Evolutionary conservation across 2,797 vertebrate genomes (phyloP).

Genomic region (Melanotaenia nigrans): DNA sequence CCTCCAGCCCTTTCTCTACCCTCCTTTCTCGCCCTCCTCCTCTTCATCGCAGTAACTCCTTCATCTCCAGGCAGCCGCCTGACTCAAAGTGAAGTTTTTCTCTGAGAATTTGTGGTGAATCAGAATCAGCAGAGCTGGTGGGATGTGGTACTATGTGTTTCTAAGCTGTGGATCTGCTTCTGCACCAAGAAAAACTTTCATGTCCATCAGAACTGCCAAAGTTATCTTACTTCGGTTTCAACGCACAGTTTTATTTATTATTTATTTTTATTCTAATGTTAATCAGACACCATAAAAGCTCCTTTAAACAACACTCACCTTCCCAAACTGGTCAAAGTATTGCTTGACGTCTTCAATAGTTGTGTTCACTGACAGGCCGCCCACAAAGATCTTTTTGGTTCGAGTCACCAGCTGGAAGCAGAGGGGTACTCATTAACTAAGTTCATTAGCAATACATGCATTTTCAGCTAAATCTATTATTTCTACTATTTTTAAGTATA

Average conservation of each 20-base stretch:
- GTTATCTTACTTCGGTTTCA: neutral
- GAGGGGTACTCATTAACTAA: conserved; percentile 8
- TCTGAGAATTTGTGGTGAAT: conserved; percentile 35
- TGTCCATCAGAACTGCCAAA: neutral
- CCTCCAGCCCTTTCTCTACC: conserved; percentile 44
- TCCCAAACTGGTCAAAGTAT: conserved; percentile 98
- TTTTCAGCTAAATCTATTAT: conserved; percentile 2
- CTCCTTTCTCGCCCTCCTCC: conserved; percentile 46
- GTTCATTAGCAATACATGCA: neutral
- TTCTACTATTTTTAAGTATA: neutral
- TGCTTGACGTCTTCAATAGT: conserved; percentile 98
- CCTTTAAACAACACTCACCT: conserved; percentile 83
- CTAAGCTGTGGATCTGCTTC: conserved; percentile 36
- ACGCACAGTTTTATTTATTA: neutral
- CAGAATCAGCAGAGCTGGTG: conserved; percentile 29
- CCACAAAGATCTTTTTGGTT: conserved; percentile 99
- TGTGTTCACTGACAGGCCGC: conserved; percentile 97
- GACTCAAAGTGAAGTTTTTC: conserved; percentile 50
- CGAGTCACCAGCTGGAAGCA: conserved; percentile 94
- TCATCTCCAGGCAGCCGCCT: conserved; percentile 46
- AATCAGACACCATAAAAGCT: neutral
- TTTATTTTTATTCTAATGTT: neutral
- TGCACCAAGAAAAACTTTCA: conserved; percentile 7
- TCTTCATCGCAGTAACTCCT: conserved; percentile 63
- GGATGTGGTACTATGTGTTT: conserved; percentile 21